These are phyloP conservation scores for Agrochola circellaris DNA, from an alignment of 2,888 invertebrate species.

Conservation along the genomic window DNA sequence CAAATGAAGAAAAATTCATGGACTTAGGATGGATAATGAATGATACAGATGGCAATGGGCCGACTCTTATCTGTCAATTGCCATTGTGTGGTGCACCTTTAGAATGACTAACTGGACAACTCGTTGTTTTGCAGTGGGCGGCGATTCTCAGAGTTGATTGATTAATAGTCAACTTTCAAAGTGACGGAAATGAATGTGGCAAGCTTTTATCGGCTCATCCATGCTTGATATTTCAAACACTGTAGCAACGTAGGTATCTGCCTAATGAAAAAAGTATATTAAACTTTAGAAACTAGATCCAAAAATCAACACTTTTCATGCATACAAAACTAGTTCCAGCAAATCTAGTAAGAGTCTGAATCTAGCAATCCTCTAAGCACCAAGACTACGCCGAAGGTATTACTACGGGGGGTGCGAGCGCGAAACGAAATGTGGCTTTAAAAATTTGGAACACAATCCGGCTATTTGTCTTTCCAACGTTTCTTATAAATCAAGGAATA, in stretches of 20 bases:
- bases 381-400: constrained; percentile 82
- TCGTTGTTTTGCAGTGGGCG: constrained; percentile 15
- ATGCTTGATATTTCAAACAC: not conserved
- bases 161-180: constrained; percentile 19
- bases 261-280: not conserved
- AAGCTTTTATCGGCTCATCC: not conserved
- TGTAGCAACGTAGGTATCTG: not conserved
- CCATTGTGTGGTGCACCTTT: not conserved
- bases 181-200: constrained; percentile 1
- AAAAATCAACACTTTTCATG: constrained; percentile 34
- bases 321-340: constrained; percentile 44
- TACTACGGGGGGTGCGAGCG: constrained; percentile 85
- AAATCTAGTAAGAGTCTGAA: constrained; percentile 54
- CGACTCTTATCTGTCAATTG: not conserved
- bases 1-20: not conserved
- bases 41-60: not conserved
- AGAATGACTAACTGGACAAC: not conserved
- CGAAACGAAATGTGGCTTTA: constrained; percentile 94
- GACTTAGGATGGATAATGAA: not conserved
- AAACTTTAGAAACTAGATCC: not conserved
- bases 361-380: constrained; percentile 72
- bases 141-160: constrained; percentile 21
- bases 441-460: constrained; percentile 95
- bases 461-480: constrained; percentile 94
- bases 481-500: constrained; percentile 93